Conservation (phyloP, 64 coral and sea anemone species). For the Anthopleura sola region DNA sequence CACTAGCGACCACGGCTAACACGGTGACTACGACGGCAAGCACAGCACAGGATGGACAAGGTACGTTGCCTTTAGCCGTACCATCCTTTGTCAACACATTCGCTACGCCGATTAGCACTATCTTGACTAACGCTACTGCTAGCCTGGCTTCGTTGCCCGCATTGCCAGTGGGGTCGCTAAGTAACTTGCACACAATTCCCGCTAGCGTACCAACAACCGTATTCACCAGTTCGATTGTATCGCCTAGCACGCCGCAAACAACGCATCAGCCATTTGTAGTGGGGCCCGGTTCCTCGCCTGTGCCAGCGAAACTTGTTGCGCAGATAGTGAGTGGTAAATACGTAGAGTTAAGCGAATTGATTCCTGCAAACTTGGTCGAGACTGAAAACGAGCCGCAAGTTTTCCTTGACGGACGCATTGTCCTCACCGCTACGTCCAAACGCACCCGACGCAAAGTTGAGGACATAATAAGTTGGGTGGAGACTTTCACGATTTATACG, state of each 20-base stretch:
- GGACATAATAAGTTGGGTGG: background rate
- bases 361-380: slow-evolving; percentile 7
- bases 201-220: too few relatives aligned
- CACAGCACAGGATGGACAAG: background rate
- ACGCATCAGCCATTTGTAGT: slow-evolving; percentile 11
- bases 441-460: background rate
- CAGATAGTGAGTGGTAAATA: slow-evolving; percentile 8
- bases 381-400: background rate
- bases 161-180: too few relatives aligned
- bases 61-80: too few relatives aligned
- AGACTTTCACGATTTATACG: slow-evolving; percentile 10
- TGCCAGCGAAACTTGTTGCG: background rate
- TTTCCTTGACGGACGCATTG: background rate
- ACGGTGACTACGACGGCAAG: too few relatives aligned
- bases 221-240: too few relatives aligned
- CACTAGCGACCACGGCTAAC: too few relatives aligned
- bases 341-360: background rate
- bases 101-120: too few relatives aligned
- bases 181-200: too few relatives aligned
- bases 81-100: too few relatives aligned
- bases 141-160: too few relatives aligned
- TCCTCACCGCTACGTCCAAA: background rate
- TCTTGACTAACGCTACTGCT: too few relatives aligned
- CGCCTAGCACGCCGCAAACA: too few relatives aligned
- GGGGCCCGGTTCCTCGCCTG: slow-evolving; percentile 2